Evolutionary conservation across 2,797 vertebrate genomes (phyloP).

Genomic region (Hydrocynus forskahlii): DNA sequence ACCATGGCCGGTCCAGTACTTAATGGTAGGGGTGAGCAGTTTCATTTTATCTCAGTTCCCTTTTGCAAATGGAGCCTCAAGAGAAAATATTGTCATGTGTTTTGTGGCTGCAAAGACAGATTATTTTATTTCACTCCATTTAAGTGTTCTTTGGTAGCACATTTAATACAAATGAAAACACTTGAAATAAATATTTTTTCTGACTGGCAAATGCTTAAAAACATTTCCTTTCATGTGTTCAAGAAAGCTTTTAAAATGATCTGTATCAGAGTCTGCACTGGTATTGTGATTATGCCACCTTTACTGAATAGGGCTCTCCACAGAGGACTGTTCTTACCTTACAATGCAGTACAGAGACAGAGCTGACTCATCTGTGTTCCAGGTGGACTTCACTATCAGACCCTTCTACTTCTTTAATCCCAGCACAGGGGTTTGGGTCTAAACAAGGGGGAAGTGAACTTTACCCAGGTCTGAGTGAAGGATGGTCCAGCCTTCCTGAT

Average conservation of each 20-base stretch:
- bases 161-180: background rate
- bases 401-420: slow-evolving; percentile 38
- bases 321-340: slow-evolving; percentile 31
- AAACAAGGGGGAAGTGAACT: slow-evolving; percentile 40
- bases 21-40: background rate
- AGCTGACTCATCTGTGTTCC: slow-evolving; percentile 56
- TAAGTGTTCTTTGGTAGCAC: background rate
- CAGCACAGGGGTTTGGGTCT: slow-evolving; percentile 53
- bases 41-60: background rate
- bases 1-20: background rate
- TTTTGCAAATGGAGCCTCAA: too few relatives aligned
- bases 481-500: slow-evolving; percentile 67
- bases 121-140: background rate
- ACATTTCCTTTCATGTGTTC: background rate
- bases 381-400: slow-evolving; percentile 42
- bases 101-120: too few relatives aligned
- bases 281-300: background rate
- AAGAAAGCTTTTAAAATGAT: background rate
- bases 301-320: background rate
- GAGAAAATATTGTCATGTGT: too few relatives aligned
- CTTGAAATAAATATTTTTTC: too few relatives aligned
- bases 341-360: slow-evolving; percentile 41
- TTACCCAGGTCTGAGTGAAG: slow-evolving; percentile 59
- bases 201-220: background rate
- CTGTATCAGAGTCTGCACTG: background rate